Conservation (phyloP, 2,797 vertebrate species). For the Gouania willdenowi region DNA sequence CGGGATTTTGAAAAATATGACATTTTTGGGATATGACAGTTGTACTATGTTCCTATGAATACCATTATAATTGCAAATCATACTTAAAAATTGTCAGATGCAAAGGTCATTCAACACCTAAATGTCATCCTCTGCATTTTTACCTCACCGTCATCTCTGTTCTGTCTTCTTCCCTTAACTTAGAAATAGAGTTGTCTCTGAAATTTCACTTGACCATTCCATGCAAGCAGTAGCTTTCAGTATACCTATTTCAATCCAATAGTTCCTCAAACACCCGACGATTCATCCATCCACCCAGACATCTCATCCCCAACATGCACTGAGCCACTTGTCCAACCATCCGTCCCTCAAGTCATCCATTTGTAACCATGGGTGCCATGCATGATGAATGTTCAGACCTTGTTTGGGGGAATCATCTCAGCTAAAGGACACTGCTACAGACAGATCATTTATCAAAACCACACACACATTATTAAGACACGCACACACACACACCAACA, state of each 20-base stretch:
- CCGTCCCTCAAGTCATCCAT: conserved; percentile 50
- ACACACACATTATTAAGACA: conserved; percentile 11
- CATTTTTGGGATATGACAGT: too few relatives aligned
- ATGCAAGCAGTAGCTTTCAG: too few relatives aligned
- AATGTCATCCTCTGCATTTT: conserved; percentile 9
- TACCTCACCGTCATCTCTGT: background rate
- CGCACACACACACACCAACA: conserved; percentile 10
- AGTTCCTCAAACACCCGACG: conserved; percentile 18
- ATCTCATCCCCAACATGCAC: conserved; percentile 39
- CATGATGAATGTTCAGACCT: conserved; percentile 73
- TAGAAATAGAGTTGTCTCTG: too few relatives aligned
- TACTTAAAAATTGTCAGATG: conserved; percentile 27
- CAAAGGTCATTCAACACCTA: conserved; percentile 16
- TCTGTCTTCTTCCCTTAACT: background rate
- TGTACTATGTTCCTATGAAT: background rate
- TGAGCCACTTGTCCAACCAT: conserved; percentile 49
- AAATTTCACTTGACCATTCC: too few relatives aligned
- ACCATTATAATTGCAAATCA: conserved; percentile 43
- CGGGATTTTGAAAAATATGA: too few relatives aligned
- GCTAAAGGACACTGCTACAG: conserved; percentile 63
- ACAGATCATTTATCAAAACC: conserved; percentile 60
- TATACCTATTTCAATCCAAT: too few relatives aligned
- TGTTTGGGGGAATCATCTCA: conserved; percentile 69
- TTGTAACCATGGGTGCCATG: conserved; percentile 46
- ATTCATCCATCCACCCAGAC: background rate